These are phyloP conservation scores for Autographa gamma DNA, from an alignment of 2,888 invertebrate species.

Conservation along the genomic window DNA sequence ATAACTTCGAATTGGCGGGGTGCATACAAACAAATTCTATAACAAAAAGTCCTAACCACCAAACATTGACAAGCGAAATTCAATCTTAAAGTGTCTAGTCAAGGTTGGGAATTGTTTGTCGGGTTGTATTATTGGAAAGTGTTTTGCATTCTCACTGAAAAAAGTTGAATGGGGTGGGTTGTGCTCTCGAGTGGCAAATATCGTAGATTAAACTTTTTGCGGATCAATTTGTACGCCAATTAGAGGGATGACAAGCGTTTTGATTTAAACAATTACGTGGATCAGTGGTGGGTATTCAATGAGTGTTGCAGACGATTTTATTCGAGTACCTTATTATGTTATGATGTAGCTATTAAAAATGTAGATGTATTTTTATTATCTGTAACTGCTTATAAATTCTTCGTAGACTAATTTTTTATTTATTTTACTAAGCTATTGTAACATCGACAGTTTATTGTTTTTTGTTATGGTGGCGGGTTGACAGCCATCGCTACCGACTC, in stretches of 20 bases:
- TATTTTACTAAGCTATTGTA: too few relatives aligned
- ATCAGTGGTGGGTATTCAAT: slow-evolving; percentile 35
- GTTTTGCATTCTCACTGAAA: slow-evolving; percentile 32
- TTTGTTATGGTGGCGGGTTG: too few relatives aligned
- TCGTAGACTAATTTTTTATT: too few relatives aligned
- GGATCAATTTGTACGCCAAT: slow-evolving; percentile 67
- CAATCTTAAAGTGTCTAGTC: background rate
- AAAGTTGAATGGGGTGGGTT: slow-evolving; percentile 46
- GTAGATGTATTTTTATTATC: too few relatives aligned
- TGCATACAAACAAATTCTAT: slow-evolving; percentile 24
- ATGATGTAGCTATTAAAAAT: background rate
- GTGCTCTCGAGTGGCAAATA: slow-evolving; percentile 55
- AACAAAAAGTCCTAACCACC: slow-evolving; percentile 11
- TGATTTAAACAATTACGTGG: slow-evolving; percentile 51
- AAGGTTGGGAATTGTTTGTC: slow-evolving; percentile 5
- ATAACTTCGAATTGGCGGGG: slow-evolving; percentile 45
- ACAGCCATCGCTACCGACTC: too few relatives aligned
- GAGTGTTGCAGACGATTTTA: slow-evolving; percentile 18
- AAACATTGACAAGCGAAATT: slow-evolving; percentile 6
- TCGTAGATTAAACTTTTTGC: slow-evolving; percentile 60
- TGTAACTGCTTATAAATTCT: too few relatives aligned
- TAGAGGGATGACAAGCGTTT: slow-evolving; percentile 54
- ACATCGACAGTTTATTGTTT: too few relatives aligned
- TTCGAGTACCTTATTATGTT: background rate
- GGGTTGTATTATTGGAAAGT: slow-evolving; percentile 6